Evolutionary conservation across 2,888 invertebrate genomes (phyloP), one percentile per base, ranked within the genome.

Genomic region (Drosophila acutilabella): DNA sequence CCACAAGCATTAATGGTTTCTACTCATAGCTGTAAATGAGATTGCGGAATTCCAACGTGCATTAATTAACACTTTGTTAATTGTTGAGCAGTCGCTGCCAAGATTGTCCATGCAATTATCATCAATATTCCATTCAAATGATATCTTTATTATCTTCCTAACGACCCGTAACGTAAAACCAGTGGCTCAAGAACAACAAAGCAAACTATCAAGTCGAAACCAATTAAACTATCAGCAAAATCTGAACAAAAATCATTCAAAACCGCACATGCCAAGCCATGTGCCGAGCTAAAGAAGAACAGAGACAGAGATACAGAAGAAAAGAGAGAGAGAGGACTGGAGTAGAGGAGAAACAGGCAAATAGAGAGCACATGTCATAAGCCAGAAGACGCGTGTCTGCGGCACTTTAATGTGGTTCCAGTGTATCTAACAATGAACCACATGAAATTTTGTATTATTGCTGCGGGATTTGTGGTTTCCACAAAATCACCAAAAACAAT

Each of bases 191-290:
- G 33, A 36, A 8, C 44, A 44, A 51, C 41, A 52, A 42, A 48
- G 38, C n/a, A 56, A 66, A 64, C 59, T 58, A 60, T 70, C 58
- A 72, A 78, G 78, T 84, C 80, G 61, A 71, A 75, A 74, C 74
- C 85, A 84, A 87, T 87, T 87, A 87, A 84, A 84, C 72, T 82
- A 87, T 84, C 88, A 85, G 80, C 71, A 68, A 74, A 87, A 87
- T 83, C 84, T 80, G 53, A 84, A 60, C 84, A 65, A 79, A 64
- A 57, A 64, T 4, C 36, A 36, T 30, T 61, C 30, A 68, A 70
- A 64, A 56, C 50, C 64, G 58, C 60, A 67, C 67, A 72, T 72
- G 67, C 41, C 65, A 51, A 56, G 53, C 52, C 67, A 67, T 66
- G 51, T 75, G 65, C 51, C 36, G 44, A 45, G 59, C 57, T 38